These are phyloP conservation scores for Jordanella pulchra DNA, from an alignment of 2,797 vertebrate genomes.

Conservation along the genomic window DNA sequence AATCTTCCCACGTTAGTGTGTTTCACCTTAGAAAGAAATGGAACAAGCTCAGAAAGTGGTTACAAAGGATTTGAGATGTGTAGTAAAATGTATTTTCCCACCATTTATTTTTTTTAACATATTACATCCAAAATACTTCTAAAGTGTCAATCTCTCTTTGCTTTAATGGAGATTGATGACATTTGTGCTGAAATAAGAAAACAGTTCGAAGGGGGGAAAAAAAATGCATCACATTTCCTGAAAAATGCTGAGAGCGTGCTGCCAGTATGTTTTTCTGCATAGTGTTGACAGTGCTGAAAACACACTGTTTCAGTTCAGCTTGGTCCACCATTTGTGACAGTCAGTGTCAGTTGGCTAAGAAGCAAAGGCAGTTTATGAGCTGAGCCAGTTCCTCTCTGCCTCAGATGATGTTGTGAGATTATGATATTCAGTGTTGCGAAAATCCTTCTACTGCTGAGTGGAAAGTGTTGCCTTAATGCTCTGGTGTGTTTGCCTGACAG, in stretches of 20 bases:
- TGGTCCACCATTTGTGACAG: constrained; percentile 26
- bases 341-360: constrained; percentile 26
- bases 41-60: not conserved
- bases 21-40: not conserved
- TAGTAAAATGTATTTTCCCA: not conserved
- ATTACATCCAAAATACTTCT: not conserved
- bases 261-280: constrained; percentile 1
- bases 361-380: constrained; percentile 23
- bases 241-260: constrained; percentile 1
- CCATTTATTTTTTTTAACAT: not conserved
- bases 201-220: not conserved
- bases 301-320: constrained; percentile 15
- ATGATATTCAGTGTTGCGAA: constrained; percentile 39
- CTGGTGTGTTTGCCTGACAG: constrained; percentile 52
- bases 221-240: not conserved
- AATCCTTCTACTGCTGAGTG: constrained; percentile 31
- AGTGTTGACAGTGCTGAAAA: constrained; percentile 24
- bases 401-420: constrained; percentile 41
- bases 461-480: constrained; percentile 41
- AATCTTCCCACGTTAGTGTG: not conserved
- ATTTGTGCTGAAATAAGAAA: not conserved
- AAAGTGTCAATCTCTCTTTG: not conserved
- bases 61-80: not conserved
- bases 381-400: constrained; percentile 26
- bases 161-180: not conserved